phyloP scores from a whole-genome alignment of 2,888 invertebrate species.

The Coleophora deauratella region DNA sequence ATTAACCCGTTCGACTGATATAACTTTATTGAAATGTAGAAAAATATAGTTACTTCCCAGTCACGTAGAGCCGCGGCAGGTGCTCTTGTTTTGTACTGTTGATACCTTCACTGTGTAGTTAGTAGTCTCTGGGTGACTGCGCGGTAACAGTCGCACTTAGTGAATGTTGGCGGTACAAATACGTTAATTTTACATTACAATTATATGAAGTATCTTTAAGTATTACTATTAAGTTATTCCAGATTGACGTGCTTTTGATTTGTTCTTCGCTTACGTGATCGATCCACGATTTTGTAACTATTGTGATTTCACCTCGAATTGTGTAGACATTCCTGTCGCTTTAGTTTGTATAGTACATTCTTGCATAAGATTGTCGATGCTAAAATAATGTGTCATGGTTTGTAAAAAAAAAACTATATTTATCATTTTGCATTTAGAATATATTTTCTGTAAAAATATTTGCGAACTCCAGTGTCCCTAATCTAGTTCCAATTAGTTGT shows the following conservation, averaged over 20 bases:
- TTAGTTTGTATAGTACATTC: slow-evolving; percentile 8
- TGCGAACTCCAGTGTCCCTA: neutral
- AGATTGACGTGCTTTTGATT: slow-evolving; percentile 55
- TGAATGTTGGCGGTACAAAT: slow-evolving; percentile 65
- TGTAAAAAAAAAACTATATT: neutral
- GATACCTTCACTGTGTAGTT: slow-evolving; percentile 20
- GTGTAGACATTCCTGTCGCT: slow-evolving; percentile 43
- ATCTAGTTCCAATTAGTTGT: neutral
- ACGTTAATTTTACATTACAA: slow-evolving; percentile 38
- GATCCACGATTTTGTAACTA: too few relatives aligned
- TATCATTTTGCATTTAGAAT: slow-evolving; percentile 28
- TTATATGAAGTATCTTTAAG: slow-evolving; percentile 56
- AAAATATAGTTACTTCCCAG: slow-evolving; percentile 30
- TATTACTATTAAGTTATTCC: slow-evolving; percentile 67
- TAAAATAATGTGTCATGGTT: slow-evolving; percentile 4
- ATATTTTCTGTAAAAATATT: neutral
- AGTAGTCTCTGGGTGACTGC: slow-evolving; percentile 32
- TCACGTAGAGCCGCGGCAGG: slow-evolving; percentile 38
- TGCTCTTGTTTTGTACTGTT: slow-evolving; percentile 32
- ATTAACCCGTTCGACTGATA: slow-evolving; percentile 49
- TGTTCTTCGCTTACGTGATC: slow-evolving; percentile 24
- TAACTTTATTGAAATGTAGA: slow-evolving; percentile 32
- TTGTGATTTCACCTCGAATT: slow-evolving; percentile 21
- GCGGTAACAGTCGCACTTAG: slow-evolving; percentile 45
- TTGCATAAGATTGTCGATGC: slow-evolving; percentile 5